Evolutionary conservation across 2,797 vertebrate genomes (phyloP), one percentile per base, ranked within the genome.

Genomic region (Echeneis naucrates): DNA sequence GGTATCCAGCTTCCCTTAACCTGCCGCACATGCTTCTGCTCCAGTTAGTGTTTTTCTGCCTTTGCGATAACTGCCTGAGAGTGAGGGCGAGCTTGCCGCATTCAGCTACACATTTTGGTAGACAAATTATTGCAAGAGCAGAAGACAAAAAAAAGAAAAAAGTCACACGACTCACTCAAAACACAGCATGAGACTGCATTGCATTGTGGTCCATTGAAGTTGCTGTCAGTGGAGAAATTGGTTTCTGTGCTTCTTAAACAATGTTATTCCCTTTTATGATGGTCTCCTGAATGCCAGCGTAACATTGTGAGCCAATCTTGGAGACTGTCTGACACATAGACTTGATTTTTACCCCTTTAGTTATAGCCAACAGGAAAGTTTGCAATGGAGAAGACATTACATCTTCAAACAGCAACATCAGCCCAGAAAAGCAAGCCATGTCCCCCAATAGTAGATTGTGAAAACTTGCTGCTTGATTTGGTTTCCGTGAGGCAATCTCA

Each of bases 191-290:
- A 50, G 33, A 45, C 53, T 80, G 72, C 79, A 67, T 61, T 83
- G 71, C 83, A 85, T 82, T 86, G 78, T 88, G 82, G 62, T 84
- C 72, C 67, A 83, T 59, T 69, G 76, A 82, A 72, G 83, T 70
- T 13, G 69, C 82, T 79, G 85, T 86, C 83, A 77, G 44, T 4
- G 32, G 45, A 82, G 76, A 82, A 81, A 82, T 84, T 86, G 82
- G 53, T 87, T 81, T 80, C 78, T 40, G 61, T 53, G 79, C 77
- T 73, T 87, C 71, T 60, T 86, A 83, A 78, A 69, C 80, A 82
- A 86, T 77, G 61, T 77, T 84, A 88, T 85, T 86, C 80, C 83
- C 78, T 69, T 78, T 78, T 68, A 86, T 84, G 86, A 87, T 71
- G 68, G 84, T 82, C 84, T 67, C 80, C 57, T 75, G 83, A 83